Evolutionary conservation across 2,113 vertebrate genomes (phyloP), one percentile per base, ranked within the genome.

Genomic region (Oceanites oceanicus): DNA sequence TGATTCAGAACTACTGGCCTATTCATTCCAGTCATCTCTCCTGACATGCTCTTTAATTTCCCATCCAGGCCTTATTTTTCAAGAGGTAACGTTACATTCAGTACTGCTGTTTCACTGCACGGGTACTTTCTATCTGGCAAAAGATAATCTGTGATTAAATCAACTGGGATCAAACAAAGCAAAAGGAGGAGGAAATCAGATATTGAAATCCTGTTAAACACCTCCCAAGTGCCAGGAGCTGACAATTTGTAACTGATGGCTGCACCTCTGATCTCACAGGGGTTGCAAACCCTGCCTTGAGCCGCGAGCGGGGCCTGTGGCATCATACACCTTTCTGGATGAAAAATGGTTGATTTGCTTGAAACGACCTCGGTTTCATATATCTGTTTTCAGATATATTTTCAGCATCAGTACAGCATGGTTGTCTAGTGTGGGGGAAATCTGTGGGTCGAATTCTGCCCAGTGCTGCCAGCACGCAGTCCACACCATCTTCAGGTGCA

Each of bases 171-270:
- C 86, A 93, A 95, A 95, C 50, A 47, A 65, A 82, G 49, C 36
- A 44, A 92, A 96, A 65, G 0, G 16, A 90, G 25, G 53, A 92
- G 71, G 88, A 95, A 97, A 94, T 86, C 77, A 90, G 86, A 85
- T 92, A 71, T 50, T 49, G 27, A 89, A 75, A 92, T 85, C 84
- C 89, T 87, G 65, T 88, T 87, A 55, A 84, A 84, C 93, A 44
- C 34, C 77, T 86, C 65, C 38, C 9, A 25, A 36, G 47, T 2
- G 11, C n/a, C 73, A 86, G 65, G 78, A 94, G 73, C 42, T 45
- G 82, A 13, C 77, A 74, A 26, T 87, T 62, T 78, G 45, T 62
- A 67, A 50, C 52, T 32, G 62, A 55, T 40, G 3, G 6, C 53
- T 59, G 78, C 72, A 50, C 23, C 72, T 78, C 83, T 79, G 59